These are phyloP conservation scores for Nyctalus aviator DNA, from an alignment of 2,797 vertebrate species.

Conservation along the genomic window DNA sequence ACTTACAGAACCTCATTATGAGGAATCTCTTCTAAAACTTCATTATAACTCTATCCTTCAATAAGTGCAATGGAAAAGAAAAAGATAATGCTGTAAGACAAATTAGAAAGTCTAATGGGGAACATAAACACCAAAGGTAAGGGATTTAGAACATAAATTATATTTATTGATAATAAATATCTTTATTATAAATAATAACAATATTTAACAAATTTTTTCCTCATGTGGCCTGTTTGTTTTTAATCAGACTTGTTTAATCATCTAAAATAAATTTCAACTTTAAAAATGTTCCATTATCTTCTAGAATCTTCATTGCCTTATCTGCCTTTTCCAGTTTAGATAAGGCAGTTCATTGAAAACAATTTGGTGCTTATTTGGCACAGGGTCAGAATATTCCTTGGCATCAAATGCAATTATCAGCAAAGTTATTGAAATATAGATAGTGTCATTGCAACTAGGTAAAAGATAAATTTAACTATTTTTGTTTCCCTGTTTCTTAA, in stretches of 20 bases:
- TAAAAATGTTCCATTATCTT: constrained; percentile 20
- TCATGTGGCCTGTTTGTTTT: constrained; percentile 19
- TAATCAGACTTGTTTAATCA: background rate
- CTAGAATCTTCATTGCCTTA: background rate
- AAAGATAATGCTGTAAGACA: background rate
- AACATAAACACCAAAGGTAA: background rate
- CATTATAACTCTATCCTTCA: background rate
- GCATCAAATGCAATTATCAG: background rate
- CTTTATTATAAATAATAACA: background rate
- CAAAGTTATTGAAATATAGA: background rate
- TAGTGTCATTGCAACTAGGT: background rate
- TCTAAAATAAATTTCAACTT: background rate
- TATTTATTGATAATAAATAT: background rate
- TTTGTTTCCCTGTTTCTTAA: background rate
- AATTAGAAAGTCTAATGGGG: background rate
- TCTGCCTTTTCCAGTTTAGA: background rate
- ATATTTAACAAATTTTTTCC: background rate
- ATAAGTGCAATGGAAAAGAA: background rate
- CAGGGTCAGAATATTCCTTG: background rate
- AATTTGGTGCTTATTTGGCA: background rate
- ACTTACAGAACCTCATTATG: background rate
- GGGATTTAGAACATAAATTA: background rate
- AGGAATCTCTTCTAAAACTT: constrained; percentile 9
- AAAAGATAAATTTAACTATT: background rate
- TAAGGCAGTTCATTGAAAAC: background rate